These are phyloP conservation scores for Tenebrio molitor DNA, from an alignment of 1,140 invertebrate genomes.

Conservation along the genomic window DNA sequence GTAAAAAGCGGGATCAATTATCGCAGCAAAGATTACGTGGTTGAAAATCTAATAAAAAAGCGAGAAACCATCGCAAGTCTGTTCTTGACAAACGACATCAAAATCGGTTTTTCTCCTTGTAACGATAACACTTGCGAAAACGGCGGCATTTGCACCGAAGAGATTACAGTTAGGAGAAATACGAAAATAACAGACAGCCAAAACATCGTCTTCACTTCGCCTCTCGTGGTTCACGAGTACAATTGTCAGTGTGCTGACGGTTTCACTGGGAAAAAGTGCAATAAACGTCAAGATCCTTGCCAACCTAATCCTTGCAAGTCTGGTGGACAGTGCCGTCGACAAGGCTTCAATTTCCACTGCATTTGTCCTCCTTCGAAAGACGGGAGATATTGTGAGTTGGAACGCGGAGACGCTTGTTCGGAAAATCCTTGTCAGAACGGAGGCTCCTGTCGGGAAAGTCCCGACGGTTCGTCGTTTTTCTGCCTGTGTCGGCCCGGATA, in stretches of 20 bases:
- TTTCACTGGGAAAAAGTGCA: constrained; percentile 84
- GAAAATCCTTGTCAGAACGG: constrained; percentile 90
- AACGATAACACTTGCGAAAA: constrained; percentile 79
- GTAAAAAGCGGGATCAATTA: constrained; percentile 71
- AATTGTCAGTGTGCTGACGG: constrained; percentile 84
- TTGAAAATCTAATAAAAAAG: constrained; percentile 75
- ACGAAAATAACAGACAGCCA: constrained; percentile 83
- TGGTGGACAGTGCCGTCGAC: constrained; percentile 84
- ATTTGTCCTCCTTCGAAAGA: constrained; percentile 82
- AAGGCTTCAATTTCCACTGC: constrained; percentile 88
- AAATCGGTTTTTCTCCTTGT: constrained; percentile 82
- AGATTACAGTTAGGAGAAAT: constrained; percentile 77
- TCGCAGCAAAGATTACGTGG: constrained; percentile 73
- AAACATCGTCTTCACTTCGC: constrained; percentile 84
- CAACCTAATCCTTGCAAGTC: constrained; percentile 89
- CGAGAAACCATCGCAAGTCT: constrained; percentile 74
- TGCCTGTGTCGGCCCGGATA: constrained; percentile 92
- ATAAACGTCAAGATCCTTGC: constrained; percentile 89
- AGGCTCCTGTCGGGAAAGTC: constrained; percentile 88
- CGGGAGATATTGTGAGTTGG: constrained; percentile 87
- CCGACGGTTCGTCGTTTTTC: constrained; percentile 88
- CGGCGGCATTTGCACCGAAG: constrained; percentile 81
- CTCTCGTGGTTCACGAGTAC: constrained; percentile 82
- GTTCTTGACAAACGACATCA: constrained; percentile 71
- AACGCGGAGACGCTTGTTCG: constrained; percentile 85